These are phyloP conservation scores for Zoanthus solanderi DNA, from an alignment of 92 coral and sea anemone genomes.

Conservation along the genomic window DNA sequence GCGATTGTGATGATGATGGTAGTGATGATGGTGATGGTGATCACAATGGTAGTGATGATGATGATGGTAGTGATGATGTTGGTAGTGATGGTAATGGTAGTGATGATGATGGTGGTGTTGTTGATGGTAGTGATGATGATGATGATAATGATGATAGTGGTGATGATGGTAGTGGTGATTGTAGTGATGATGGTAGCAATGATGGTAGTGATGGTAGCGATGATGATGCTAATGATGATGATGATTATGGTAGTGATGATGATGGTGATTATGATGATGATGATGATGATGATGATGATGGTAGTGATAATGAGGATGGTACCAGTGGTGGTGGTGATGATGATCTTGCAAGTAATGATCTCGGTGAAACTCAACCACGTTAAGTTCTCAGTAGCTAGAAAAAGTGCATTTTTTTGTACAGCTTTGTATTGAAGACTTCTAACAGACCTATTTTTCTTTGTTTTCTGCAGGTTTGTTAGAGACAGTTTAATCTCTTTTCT, in stretches of 20 bases:
- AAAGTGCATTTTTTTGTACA: not conserved
- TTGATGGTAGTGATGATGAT: too few species aligned
- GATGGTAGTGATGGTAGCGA: not conserved
- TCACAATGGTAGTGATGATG: too few species aligned
- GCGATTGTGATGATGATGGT: too few species aligned
- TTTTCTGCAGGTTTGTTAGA: slow-evolving; percentile 65
- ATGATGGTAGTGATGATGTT: not conserved
- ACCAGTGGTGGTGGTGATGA: not conserved
- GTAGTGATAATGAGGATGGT: not conserved
- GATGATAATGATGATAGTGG: too few species aligned
- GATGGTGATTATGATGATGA: too few species aligned
- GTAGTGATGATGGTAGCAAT: not conserved
- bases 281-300: not conserved
- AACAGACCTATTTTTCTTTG: not conserved
- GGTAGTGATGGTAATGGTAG: not conserved
- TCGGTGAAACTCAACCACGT: not conserved
- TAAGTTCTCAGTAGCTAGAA: too few species aligned
- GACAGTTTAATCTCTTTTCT: slow-evolving; percentile 58
- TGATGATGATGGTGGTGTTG: too few species aligned
- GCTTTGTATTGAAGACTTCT: not conserved
- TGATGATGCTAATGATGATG: too few species aligned
- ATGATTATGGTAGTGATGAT: too few species aligned
- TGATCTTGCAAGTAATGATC: not conserved
- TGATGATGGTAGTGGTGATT: not conserved
- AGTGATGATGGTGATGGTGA: too few species aligned